Percentiles rank a stretch among this genome's conserved stretches.
Conservation (phyloP, 2,888 invertebrate genomes). For the Osedax frankpressi region DNA sequence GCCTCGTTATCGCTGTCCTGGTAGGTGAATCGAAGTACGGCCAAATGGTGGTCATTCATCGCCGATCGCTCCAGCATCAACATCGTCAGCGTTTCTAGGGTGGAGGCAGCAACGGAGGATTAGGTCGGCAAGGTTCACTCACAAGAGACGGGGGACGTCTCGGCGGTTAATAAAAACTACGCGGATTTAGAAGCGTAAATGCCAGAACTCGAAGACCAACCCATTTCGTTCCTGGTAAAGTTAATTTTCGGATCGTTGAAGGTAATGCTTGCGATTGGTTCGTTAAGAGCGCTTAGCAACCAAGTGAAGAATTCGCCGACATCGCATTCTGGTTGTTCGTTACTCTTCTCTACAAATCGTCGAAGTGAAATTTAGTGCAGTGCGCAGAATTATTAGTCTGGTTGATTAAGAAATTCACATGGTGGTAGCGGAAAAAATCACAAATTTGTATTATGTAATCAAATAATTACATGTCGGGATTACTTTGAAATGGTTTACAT, state of each 20-base stretch:
- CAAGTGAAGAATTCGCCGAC: conserved; percentile 42
- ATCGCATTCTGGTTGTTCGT: conserved; percentile 30
- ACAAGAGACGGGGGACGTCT: not conserved
- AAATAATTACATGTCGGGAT: too few species aligned
- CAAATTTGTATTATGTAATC: too few species aligned
- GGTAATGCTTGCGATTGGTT: not conserved
- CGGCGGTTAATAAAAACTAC: not conserved
- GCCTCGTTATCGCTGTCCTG: not conserved
- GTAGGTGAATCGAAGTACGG: not conserved
- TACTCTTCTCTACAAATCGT: too few species aligned
- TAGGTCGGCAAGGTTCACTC: not conserved
- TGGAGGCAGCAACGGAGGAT: not conserved
- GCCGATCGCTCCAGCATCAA: not conserved
- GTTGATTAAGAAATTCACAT: too few species aligned
- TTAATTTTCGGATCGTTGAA: not conserved
- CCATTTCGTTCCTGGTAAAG: not conserved
- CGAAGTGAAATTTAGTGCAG: too few species aligned
- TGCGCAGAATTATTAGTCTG: too few species aligned
- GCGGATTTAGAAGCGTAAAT: too few species aligned
- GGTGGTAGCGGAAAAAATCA: too few species aligned
- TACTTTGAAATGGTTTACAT: too few species aligned
- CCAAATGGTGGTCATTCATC: not conserved
- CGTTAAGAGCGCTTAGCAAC: conserved; percentile 16
- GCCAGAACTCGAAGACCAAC: too few species aligned
- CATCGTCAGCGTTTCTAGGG: not conserved